Conservation (phyloP, 2,113 vertebrate genomes). For the Clinocottus analis region DNA sequence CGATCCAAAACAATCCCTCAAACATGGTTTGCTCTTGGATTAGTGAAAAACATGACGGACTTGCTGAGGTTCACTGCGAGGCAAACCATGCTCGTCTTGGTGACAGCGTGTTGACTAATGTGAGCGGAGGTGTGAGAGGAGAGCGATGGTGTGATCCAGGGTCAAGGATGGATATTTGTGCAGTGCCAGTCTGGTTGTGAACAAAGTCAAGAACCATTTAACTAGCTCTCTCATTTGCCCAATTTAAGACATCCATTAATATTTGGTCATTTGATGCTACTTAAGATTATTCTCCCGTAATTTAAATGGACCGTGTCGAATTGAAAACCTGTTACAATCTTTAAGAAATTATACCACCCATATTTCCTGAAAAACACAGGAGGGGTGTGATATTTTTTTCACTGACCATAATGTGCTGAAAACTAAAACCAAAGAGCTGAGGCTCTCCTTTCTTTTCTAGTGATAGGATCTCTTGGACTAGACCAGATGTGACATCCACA, state of each 20-base stretch:
- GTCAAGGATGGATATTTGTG: slow-evolving; percentile 70
- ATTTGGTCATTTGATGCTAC: slow-evolving; percentile 75
- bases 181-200: slow-evolving; percentile 52
- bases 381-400: not conserved
- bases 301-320: slow-evolving; percentile 72
- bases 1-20: slow-evolving; percentile 21
- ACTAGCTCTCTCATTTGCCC: slow-evolving; percentile 60
- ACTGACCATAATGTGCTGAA: not conserved
- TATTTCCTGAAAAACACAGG: not conserved
- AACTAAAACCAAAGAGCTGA: not conserved
- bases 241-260: slow-evolving; percentile 71
- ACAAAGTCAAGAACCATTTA: slow-evolving; percentile 75
- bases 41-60: not conserved
- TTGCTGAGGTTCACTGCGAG: not conserved
- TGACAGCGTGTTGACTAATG: slow-evolving; percentile 22
- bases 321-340: slow-evolving; percentile 66
- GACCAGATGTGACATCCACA: not conserved
- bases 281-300: slow-evolving; percentile 73
- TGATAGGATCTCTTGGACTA: not conserved
- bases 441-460: not conserved
- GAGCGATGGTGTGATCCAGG: slow-evolving; percentile 48
- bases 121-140: slow-evolving; percentile 16
- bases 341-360: slow-evolving; percentile 49
- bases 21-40: not conserved
- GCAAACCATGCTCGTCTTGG: slow-evolving; percentile 11